These are phyloP conservation scores for Byasa hedistus DNA, from an alignment of 2,888 invertebrate species.

Conservation along the genomic window DNA sequence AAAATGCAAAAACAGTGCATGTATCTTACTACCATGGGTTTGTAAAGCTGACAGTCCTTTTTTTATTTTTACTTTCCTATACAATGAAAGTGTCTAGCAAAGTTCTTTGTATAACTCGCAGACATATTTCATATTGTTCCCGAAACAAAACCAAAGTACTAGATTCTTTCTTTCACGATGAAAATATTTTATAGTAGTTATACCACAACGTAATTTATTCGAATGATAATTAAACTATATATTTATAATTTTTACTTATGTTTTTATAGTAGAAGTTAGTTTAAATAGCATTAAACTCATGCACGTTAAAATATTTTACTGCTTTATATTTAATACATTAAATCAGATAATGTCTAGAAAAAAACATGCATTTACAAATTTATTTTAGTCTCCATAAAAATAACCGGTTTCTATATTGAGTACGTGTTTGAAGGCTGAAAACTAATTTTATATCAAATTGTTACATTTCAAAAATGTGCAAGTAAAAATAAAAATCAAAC, in stretches of 20 bases:
- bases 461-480: no score
- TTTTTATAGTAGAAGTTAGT: no score
- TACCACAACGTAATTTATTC: neutral
- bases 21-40: slow-evolving; percentile 8
- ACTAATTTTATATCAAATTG: no score
- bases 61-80: slow-evolving; percentile 5
- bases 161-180: slow-evolving; percentile 2
- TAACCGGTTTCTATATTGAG: no score
- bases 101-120: slow-evolving; percentile 26
- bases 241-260: neutral
- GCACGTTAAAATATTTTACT: no score
- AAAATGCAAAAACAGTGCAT: neutral
- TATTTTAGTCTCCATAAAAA: no score
- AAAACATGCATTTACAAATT: no score
- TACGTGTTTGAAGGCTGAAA: no score
- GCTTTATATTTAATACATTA: no score
- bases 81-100: slow-evolving; percentile 29
- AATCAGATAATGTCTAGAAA: no score
- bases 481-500: no score
- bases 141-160: slow-evolving; percentile 21
- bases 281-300: no score
- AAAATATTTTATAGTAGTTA: neutral
- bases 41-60: slow-evolving; percentile 8
- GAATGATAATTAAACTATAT: neutral
- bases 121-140: slow-evolving; percentile 29